Base-by-base conservation (phyloP, 2,797 vertebrate species). In the Dallia pectoralis region DNA sequence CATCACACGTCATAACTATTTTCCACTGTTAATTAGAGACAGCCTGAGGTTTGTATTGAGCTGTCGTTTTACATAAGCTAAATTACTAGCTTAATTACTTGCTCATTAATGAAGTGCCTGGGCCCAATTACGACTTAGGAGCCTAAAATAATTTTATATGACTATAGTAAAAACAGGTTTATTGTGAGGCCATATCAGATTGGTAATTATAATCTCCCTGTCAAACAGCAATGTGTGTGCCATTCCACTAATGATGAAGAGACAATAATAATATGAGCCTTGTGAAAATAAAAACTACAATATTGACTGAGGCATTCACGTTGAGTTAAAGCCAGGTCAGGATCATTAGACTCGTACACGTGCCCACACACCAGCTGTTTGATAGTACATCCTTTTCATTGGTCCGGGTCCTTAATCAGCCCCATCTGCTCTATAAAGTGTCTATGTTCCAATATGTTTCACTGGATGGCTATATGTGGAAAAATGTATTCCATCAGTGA, bases 161-260 rank as follows among this genome's bases (percentile, higher is more conserved):
- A 29, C 61, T 18, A 32, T 14, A 9, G n/a, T 6, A 32, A 32
- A 63, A 27, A 63, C 29, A 63, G 22, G 61, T 62, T 25, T 33
- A 18, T 65, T 69, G 56, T 82, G 74, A 81, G 74, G 71, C 77
- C 74, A 79, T 69, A 33, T 70, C 77, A 53, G 67, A 66, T 49
- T 59, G 64, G 71, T 71, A 32, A 79, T 77, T 78, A 64, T 67
- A 73, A 40, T 71, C 65, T 65, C 67, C 44, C 70, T 65, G 70
- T 22, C 69, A 74, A 82, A 87, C 84, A 74, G 56, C 81, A 80
- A 22, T 65, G 67, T 81, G 74, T 81, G 81, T 86, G 86, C 85
- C 87, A 81, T 74, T 83, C 16, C 25, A 66, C 59, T 84, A 82
- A 89, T 69, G 47, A 56, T 59, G 63, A 72, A n/a, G 56, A 36